Conservation (phyloP, 1,140 invertebrate genomes). For the Papilio polytes region DNA sequence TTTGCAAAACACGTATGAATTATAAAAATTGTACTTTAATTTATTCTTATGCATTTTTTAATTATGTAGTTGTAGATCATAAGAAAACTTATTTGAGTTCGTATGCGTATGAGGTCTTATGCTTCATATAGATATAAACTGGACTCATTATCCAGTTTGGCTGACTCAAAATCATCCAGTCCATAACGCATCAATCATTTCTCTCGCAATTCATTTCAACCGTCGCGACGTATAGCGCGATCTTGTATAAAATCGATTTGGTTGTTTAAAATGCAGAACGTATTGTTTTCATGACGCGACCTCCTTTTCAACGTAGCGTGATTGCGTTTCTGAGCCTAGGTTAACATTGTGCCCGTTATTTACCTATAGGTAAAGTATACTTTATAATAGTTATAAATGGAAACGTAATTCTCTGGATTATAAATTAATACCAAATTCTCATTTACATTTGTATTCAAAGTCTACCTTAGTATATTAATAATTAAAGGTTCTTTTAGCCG, state of each 20-base stretch:
- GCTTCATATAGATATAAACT: background rate
- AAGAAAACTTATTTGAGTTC: background rate
- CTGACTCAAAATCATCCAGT: background rate
- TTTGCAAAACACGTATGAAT: background rate
- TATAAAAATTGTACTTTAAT: background rate
- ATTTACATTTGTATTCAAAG: background rate
- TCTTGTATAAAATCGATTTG: conserved; percentile 27
- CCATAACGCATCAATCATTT: conserved; percentile 21
- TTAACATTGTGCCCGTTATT: conserved; percentile 12
- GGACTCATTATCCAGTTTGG: background rate
- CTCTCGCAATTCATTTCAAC: background rate
- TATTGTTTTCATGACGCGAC: conserved; percentile 25
- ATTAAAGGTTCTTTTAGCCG: background rate
- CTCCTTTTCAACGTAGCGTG: conserved; percentile 3
- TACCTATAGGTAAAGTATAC: too few relatives aligned
- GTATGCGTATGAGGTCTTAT: background rate
- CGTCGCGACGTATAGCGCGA: background rate
- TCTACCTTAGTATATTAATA: background rate
- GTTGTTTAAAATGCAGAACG: conserved; percentile 26
- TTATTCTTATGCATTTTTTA: too few relatives aligned
- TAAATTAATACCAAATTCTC: background rate
- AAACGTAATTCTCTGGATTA: background rate
- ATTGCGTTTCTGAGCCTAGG: conserved; percentile 3
- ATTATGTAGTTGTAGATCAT: too few relatives aligned
- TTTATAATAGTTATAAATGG: background rate